Percentiles rank a stretch among this genome's conserved stretches.
Evolutionary conservation across 2,888 invertebrate genomes (phyloP).

Genomic region (Orchesellides sinensis): DNA sequence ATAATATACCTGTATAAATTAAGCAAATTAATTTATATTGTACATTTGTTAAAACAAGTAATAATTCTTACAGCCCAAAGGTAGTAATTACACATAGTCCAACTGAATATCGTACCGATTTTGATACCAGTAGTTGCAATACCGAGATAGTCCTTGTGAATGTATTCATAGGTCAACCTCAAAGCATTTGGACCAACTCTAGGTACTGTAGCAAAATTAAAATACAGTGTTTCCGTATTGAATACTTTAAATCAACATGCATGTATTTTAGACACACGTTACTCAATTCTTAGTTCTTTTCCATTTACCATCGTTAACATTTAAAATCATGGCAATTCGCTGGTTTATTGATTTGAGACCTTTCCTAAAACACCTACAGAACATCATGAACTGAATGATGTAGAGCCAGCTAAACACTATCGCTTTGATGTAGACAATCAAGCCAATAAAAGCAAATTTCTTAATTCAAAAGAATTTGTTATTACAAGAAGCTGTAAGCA

Average conservation of each 20-base stretch:
- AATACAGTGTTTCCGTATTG: too few species aligned
- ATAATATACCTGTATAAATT: not conserved
- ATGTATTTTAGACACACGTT: too few species aligned
- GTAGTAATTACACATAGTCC: conserved; percentile 47
- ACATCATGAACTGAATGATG: conserved; percentile 46
- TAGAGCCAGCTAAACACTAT: conserved; percentile 39
- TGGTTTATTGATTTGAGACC: conserved; percentile 38
- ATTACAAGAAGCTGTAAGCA: not conserved
- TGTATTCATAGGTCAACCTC: conserved; percentile 23
- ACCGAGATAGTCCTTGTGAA: conserved; percentile 51
- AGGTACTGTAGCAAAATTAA: conserved; percentile 8
- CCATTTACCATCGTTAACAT: conserved; percentile 42
- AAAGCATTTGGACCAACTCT: conserved; percentile 44
- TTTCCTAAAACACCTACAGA: conserved; percentile 46
- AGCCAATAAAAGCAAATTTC: conserved; percentile 12
- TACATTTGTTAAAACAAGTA: not conserved
- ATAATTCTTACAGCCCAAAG: conserved; percentile 35
- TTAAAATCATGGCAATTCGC: conserved; percentile 38
- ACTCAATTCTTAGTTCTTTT: too few species aligned
- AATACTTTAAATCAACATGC: too few species aligned
- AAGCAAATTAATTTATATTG: too few species aligned
- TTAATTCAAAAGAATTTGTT: not conserved
- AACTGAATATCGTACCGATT: conserved; percentile 36
- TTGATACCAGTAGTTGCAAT: conserved; percentile 45
- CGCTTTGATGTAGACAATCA: conserved; percentile 24